Conservation (phyloP, 2,113 vertebrate species). For the Oryzias melastigma region DNA sequence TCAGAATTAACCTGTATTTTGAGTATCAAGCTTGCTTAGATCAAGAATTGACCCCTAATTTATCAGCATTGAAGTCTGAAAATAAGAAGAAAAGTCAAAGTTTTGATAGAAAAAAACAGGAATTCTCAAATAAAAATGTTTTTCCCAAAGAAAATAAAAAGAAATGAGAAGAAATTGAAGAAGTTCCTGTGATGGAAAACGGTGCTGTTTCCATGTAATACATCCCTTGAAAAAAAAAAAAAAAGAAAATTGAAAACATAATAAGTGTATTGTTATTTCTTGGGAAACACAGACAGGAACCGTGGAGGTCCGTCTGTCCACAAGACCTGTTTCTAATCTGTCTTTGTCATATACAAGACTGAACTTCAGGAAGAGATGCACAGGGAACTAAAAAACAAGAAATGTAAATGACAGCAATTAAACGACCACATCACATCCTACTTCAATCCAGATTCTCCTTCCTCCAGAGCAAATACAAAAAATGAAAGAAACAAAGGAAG, state of each 20-base stretch:
- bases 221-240: background rate
- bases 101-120: too few relatives aligned
- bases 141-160: background rate
- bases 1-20: too few relatives aligned
- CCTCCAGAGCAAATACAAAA: too few relatives aligned
- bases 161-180: background rate
- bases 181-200: background rate
- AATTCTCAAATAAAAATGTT: too few relatives aligned
- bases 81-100: too few relatives aligned
- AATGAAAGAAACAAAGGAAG: too few relatives aligned
- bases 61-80: too few relatives aligned
- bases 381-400: slow-evolving; percentile 9
- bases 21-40: too few relatives aligned
- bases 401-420: background rate
- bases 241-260: background rate
- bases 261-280: slow-evolving; percentile 25
- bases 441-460: background rate
- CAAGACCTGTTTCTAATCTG: slow-evolving; percentile 40
- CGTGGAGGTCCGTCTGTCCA: slow-evolving; percentile 34
- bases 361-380: slow-evolving; percentile 18
- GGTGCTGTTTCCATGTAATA: too few relatives aligned
- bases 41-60: too few relatives aligned
- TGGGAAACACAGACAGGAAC: slow-evolving; percentile 49
- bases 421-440: background rate
- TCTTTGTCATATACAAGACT: slow-evolving; percentile 18